These are phyloP conservation scores for Limnephilus auricula DNA, from an alignment of 2,888 invertebrate genomes.

Conservation along the genomic window DNA sequence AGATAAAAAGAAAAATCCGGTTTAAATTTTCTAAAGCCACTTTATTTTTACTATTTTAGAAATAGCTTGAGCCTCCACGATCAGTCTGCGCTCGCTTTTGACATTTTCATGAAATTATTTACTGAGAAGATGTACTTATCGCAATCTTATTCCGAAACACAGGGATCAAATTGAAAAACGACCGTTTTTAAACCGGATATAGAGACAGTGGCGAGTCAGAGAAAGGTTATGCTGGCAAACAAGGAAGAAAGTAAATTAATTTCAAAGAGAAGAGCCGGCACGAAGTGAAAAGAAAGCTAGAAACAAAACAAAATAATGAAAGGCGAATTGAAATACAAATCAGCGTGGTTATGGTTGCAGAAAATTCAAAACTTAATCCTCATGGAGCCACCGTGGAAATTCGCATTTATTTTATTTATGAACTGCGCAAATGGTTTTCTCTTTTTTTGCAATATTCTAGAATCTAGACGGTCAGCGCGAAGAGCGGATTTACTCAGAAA, in stretches of 20 bases:
- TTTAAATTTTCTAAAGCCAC: too few relatives aligned
- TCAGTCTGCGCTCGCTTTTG: background rate
- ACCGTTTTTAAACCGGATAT: background rate
- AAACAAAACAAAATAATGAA: conserved; percentile 61
- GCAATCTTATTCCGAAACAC: background rate
- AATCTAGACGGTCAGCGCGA: conserved; percentile 11
- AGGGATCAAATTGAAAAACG: background rate
- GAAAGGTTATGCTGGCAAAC: background rate
- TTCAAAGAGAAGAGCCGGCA: conserved; percentile 15
- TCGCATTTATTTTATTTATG: conserved; percentile 62
- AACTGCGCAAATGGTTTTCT: conserved; percentile 43
- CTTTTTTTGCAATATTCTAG: background rate
- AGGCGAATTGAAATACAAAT: conserved; percentile 64
- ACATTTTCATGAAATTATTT: background rate
- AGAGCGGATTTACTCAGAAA: background rate
- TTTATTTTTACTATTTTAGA: too few relatives aligned
- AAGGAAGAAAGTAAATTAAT: conserved; percentile 30
- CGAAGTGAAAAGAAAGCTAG: conserved; percentile 48
- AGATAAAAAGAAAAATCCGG: too few relatives aligned
- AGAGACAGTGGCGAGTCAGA: background rate
- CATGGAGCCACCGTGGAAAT: conserved; percentile 30
- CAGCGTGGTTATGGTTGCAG: conserved; percentile 63
- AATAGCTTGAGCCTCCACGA: too few relatives aligned
- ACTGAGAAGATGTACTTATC: background rate
- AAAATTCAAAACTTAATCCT: conserved; percentile 65